These are phyloP conservation scores for Platalea minor DNA, from an alignment of 2,797 vertebrate genomes.

Conservation along the genomic window DNA sequence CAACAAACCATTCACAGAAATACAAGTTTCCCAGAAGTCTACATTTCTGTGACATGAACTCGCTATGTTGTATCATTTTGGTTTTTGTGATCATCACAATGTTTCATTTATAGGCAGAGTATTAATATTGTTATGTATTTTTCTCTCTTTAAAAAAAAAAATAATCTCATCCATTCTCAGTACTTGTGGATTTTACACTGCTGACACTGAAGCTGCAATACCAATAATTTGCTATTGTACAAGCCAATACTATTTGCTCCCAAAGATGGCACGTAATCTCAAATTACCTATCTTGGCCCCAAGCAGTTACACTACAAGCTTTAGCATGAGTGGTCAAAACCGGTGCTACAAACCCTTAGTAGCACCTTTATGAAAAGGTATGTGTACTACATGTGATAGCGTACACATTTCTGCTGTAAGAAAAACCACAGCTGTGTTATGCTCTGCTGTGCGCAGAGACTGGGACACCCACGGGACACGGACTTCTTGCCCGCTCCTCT, in stretches of 20 bases:
- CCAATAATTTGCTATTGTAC: background rate
- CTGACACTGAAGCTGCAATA: background rate
- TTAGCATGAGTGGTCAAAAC: background rate
- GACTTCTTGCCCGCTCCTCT: background rate
- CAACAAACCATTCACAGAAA: background rate
- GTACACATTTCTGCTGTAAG: background rate
- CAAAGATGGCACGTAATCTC: background rate
- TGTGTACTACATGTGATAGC: rapidly evolving
- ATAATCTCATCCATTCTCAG: background rate
- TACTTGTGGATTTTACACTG: background rate
- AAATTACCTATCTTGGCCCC: background rate
- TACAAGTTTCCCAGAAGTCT: background rate
- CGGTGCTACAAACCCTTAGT: background rate
- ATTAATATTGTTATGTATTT: background rate
- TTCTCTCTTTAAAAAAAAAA: no score
- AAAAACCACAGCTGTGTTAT: background rate
- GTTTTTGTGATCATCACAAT: background rate
- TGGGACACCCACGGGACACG: rapidly evolving
- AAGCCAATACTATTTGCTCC: background rate
- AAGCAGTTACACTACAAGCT: background rate
- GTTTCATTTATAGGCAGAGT: background rate
- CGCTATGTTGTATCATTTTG: background rate
- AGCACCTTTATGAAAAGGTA: background rate
- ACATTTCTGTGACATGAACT: background rate
- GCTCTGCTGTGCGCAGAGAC: background rate